Evolutionary conservation across 2,888 invertebrate genomes (phyloP).

Genomic region (Dermolepida albohirtum): DNA sequence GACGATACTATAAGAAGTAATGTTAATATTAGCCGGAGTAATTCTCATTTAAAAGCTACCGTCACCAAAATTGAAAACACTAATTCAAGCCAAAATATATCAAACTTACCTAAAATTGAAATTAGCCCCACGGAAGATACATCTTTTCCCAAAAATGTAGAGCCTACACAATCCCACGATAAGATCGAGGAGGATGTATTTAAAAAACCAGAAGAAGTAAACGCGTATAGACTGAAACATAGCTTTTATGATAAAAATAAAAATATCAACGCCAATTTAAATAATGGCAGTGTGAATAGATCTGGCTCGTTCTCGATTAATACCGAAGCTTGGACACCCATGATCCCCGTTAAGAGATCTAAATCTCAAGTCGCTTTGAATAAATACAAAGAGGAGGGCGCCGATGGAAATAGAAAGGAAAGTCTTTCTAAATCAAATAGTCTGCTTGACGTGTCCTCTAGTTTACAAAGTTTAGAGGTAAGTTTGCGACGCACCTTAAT

Average conservation of each 20-base stretch:
- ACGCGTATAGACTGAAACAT: slow-evolving; percentile 44
- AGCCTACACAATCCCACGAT: background rate
- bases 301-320: slow-evolving; percentile 62
- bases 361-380: slow-evolving; percentile 65
- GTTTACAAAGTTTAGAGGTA: slow-evolving; percentile 66
- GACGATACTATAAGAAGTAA: slow-evolving; percentile 64
- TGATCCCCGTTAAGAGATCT: slow-evolving; percentile 64
- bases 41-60: slow-evolving; percentile 46
- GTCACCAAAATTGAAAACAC: slow-evolving; percentile 5
- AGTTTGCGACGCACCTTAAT: slow-evolving; percentile 45
- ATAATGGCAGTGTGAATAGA: slow-evolving; percentile 49
- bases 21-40: slow-evolving; percentile 49
- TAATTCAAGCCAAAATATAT: background rate
- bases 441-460: slow-evolving; percentile 63
- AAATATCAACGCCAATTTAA: slow-evolving; percentile 24
- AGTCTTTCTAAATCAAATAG: slow-evolving; percentile 60
- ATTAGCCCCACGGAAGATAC: slow-evolving; percentile 59
- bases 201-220: slow-evolving; percentile 54
- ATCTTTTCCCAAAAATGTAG: slow-evolving; percentile 47
- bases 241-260: slow-evolving; percentile 45
- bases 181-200: slow-evolving; percentile 53
- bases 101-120: slow-evolving; percentile 3
- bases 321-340: slow-evolving; percentile 53
- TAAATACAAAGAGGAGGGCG: slow-evolving; percentile 52
- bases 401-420: slow-evolving; percentile 27